These are phyloP conservation scores for Trisateles emortualis DNA, from an alignment of 2,888 invertebrate genomes.

Conservation along the genomic window DNA sequence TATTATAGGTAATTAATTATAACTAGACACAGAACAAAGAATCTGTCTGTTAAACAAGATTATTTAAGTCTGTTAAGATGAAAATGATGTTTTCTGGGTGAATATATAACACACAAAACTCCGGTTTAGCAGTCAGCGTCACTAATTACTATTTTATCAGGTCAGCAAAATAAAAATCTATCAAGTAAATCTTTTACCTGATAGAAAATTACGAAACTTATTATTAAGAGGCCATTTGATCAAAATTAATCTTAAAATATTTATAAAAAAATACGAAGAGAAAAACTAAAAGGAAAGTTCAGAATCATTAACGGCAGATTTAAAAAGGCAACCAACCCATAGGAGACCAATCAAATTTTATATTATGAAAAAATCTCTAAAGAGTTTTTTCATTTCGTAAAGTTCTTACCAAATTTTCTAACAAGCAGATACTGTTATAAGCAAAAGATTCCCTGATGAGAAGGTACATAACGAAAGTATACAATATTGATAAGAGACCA, in stretches of 20 bases:
- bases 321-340: conserved; percentile 1
- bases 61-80: too few species aligned
- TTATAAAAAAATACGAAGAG: background rate
- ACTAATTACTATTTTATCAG: too few species aligned
- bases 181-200: too few species aligned
- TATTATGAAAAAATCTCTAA: conserved; percentile 2
- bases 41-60: too few species aligned
- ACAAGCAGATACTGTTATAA: background rate
- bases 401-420: conserved; percentile 9
- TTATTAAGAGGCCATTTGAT: background rate
- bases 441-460: conserved; percentile 1
- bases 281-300: background rate
- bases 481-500: conserved; percentile 7
- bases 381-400: conserved; percentile 8
- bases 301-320: conserved; percentile 5
- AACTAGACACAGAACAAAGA: too few species aligned
- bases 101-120: too few species aligned
- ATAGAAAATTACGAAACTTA: too few species aligned
- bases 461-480: conserved; percentile 1
- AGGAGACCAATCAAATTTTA: conserved; percentile 1
- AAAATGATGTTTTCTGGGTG: too few species aligned
- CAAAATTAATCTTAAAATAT: background rate
- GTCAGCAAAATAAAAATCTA: too few species aligned
- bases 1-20: too few species aligned
- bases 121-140: too few species aligned